Base-by-base conservation (phyloP, 2,113 vertebrate species). In the Callocephalon fimbriatum region DNA sequence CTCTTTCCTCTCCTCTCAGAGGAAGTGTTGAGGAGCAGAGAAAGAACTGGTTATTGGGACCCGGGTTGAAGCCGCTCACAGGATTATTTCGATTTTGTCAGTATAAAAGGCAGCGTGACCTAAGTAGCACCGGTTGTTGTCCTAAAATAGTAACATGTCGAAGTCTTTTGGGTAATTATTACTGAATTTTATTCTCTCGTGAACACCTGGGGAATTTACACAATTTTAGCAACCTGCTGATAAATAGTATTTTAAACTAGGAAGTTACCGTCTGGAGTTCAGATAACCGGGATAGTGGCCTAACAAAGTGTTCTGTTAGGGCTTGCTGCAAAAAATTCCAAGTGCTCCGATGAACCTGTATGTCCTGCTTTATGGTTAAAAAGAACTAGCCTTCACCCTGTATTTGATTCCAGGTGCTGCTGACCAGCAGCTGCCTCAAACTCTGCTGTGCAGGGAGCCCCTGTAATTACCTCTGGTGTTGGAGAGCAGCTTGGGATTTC, bases 1-100 rank as follows among this genome's bases (percentile, higher is more conserved):
- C n/a, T n/a, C n/a, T n/a, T n/a, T n/a, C n/a, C n/a, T n/a, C n/a
- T n/a, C n/a, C n/a, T n/a, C n/a, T n/a, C n/a, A n/a, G n/a, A n/a
- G n/a, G n/a, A n/a, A n/a, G n/a, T n/a, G n/a, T n/a, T n/a, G n/a
- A n/a, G n/a, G n/a, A n/a, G n/a, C n/a, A n/a, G n/a, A n/a, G n/a
- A n/a, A n/a, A n/a, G n/a, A n/a, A n/a, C n/a, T n/a, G 6, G n/a
- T n/a, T 10, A 5, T 4, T 14, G 15, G 27, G 14, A 10, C 18
- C n/a, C 10, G 6, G 3, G 54, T 1, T 12, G 35, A 12, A 31
- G 21, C 45, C 16, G 0, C 47, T 53, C 21, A 0, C 26, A 4
- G 44, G 22, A 3, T 29, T 44, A 3, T 38, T 44, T 47, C 0
- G 3, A 27, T 23, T 76, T 31, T 12, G 10, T 16, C 22, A 2